Evolutionary conservation across 2,888 invertebrate genomes (phyloP).

Genomic region (Disparrhopalites patrizii): DNA sequence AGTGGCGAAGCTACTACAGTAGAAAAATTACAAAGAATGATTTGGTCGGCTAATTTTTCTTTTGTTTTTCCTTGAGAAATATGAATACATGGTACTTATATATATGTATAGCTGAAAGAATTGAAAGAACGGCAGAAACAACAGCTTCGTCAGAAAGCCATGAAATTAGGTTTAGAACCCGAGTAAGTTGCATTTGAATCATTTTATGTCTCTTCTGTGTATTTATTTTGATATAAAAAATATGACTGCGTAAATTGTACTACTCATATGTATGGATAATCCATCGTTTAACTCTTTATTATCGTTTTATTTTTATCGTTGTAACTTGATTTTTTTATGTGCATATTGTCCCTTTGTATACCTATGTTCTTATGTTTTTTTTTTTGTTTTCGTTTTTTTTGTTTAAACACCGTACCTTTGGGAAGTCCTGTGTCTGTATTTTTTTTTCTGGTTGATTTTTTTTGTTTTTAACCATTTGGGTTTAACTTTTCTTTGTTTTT

Average conservation of each 20-base stretch:
- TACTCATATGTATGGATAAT: neutral
- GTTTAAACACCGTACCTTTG: conserved; percentile 2
- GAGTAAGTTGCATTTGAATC: conserved; percentile 48
- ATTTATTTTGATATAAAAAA: neutral
- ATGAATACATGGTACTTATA: too few relatives aligned
- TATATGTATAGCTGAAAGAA: conserved; percentile 49
- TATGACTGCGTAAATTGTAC: too few relatives aligned
- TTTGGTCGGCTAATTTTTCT: too few relatives aligned
- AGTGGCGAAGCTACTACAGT: too few relatives aligned
- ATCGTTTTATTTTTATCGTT: neutral
- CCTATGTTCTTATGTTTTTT: conserved; percentile 9
- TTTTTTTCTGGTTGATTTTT: neutral
- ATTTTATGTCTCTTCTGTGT: neutral
- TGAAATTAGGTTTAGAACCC: conserved; percentile 52
- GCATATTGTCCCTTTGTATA: neutral
- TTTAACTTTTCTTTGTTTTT: neutral
- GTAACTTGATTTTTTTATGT: conserved; percentile 11
- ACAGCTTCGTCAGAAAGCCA: conserved; percentile 55
- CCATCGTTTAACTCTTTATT: neutral
- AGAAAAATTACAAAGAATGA: too few relatives aligned
- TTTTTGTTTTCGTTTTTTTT: conserved; percentile 11
- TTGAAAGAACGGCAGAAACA: conserved; percentile 54
- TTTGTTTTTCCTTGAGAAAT: too few relatives aligned
- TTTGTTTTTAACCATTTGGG: neutral
- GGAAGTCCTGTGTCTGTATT: neutral